Conservation (phyloP, 2,113 vertebrate species). For the Ailuropoda melanoleuca region DNA sequence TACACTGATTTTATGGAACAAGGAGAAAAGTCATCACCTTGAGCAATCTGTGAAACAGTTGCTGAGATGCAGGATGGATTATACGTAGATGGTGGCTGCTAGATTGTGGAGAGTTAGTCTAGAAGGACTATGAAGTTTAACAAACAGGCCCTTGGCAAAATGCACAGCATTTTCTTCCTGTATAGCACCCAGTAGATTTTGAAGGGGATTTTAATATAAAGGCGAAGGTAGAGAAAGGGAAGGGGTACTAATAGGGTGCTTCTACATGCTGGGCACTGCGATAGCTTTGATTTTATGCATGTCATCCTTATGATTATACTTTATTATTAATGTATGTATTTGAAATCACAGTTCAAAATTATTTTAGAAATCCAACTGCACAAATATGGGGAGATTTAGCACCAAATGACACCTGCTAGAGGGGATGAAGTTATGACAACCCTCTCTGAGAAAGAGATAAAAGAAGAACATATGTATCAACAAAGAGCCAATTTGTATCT, state of each 20-base stretch:
- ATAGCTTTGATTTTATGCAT: background rate
- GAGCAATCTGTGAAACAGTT: background rate
- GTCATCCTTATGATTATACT: background rate
- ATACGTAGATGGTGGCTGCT: background rate
- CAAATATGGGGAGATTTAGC: background rate
- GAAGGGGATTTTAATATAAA: background rate
- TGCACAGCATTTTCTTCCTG: background rate
- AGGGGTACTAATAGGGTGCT: fast-evolving
- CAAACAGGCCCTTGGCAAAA: background rate
- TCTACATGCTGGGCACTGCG: background rate
- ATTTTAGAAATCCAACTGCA: background rate
- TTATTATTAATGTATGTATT: background rate
- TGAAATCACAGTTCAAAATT: background rate
- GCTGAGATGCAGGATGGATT: no score
- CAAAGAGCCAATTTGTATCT: background rate
- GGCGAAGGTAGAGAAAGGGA: background rate
- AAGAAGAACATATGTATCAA: background rate
- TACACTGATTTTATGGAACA: background rate
- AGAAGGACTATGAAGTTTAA: background rate
- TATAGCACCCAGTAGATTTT: background rate
- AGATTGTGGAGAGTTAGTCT: background rate
- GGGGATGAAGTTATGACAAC: background rate
- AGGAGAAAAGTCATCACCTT: background rate
- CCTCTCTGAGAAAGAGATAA: background rate
- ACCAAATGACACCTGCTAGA: background rate